Base-by-base conservation (phyloP, 2,113 vertebrate genomes). In the Limanda limanda region DNA sequence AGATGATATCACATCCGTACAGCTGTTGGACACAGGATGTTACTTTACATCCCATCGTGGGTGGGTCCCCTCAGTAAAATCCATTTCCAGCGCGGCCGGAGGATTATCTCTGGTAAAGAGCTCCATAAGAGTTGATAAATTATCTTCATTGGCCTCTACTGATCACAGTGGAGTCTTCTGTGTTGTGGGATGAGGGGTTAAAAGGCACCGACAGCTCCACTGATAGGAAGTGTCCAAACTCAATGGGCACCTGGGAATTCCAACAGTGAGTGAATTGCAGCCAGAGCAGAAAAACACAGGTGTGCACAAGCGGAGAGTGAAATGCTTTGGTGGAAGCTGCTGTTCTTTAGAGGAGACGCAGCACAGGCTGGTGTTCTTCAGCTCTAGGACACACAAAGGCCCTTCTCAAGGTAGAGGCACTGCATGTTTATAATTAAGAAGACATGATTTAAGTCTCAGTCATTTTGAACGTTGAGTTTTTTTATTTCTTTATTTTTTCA, bases 101-200 rank as follows among this genome's bases (percentile, higher is more conserved):
- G 70, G 67, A 79, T 78, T 81, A 47, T 74, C 79, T 79, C 79
- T 79, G 74, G 54, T 75, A 37, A 61, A 74, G 42, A 76, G 76
- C 68, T 40, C 67, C 64, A 82, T 78, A 74, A 78, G 68, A 75
- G 75, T 81, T 86, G 81, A 88, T 79, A 77, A 89, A 91, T 86
- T 68, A 77, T 84, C 73, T 62, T 84, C 20, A 3, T 68, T 76
- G 83, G 82, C 84, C 55, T 68, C 78, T 45, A 71, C 71, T 87
- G 87, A 89, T 88, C 84, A 83, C 83, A 76, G 86, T 67, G 77
- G 73, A 85, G 80, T 71, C 68, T 68, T 83, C 72, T 76, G 80
- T 78, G 80, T 89, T 76, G 74, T 61, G 79, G 79, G 77, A 83
- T 78, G 52, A 71, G 77, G 77, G 55, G 63, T 52, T 67, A 61